Percentiles rank a stretch among this genome's conserved stretches.
Conservation (phyloP, 1,140 invertebrate genomes). For the Hypsibius dujardini region DNA sequence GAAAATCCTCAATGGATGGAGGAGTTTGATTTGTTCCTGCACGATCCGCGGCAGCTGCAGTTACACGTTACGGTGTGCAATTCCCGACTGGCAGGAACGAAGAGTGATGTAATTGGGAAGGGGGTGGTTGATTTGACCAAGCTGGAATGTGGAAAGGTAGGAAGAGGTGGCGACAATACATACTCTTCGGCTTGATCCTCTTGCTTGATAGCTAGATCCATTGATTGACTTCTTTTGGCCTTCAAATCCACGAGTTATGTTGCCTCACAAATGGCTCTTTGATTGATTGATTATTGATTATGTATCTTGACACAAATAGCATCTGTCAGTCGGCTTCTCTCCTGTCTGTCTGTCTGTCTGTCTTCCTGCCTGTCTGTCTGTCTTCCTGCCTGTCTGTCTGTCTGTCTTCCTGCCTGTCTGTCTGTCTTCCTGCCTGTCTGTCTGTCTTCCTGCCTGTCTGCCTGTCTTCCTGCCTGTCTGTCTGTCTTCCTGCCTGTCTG, state of each 20-base stretch:
- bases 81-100: background rate
- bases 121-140: background rate
- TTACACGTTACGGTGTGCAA: background rate
- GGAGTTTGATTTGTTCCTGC: slow-evolving; percentile 9
- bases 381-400: no score
- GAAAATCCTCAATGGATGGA: background rate
- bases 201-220: background rate
- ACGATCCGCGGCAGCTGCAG: background rate
- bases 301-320: no score
- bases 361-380: no score
- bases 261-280: background rate
- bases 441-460: no score
- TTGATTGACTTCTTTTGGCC: background rate
- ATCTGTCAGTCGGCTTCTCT: no score
- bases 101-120: background rate
- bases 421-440: no score
- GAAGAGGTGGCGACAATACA: background rate
- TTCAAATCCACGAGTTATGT: background rate
- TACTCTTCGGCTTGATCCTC: background rate
- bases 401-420: no score
- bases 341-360: no score
- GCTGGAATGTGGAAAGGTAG: background rate
- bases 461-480: no score
- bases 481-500: no score
- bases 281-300: no score